Evolutionary conservation across 2,888 invertebrate genomes (phyloP), one percentile per base, ranked within the genome.

Genomic region (Spisula solida): DNA sequence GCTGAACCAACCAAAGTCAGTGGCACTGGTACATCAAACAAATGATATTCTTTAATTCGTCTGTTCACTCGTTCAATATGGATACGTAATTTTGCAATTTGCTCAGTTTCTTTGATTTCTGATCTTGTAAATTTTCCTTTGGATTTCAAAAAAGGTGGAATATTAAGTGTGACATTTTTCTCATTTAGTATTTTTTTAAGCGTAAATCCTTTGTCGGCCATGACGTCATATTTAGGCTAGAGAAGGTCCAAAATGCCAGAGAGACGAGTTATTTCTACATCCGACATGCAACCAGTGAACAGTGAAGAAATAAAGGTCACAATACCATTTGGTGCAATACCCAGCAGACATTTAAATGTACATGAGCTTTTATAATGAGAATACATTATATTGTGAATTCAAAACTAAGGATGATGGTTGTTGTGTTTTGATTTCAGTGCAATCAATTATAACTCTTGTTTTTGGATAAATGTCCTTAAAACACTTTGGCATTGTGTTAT

Each of bases 191-290:
- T 14, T 48, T 90, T 89, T 16, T 81, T 56, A 2, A 88, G 29
- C 31, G 85, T 85, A 83, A 90, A 88, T 0, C 91, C 85, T 55
- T 91, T 91, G 25, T 91, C 91, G 41, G 87, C 88, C 88, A 87
- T 91, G 16, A 90, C 86, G 25, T 80, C 81, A 85, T 90, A 88
- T 14, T 88, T 87, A 29, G 16, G 25, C 60, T 90, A 88, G 0
- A 88, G 14, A 16, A 91, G 81, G 20, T 91, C 86, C n/a, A 90
- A 0, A 5, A 88, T 25, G 10, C 90, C 91, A 81, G 78, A 82
- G 1, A 85, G 55, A 55, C 85, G 85, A 0, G 88, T 88, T 10
- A 91, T 88, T 81, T 91, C 87, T 60, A 92, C 82, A 88, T 92
- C 92, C 41, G 86, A 81, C 70, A 86, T 86, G 18, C 51, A 86